A percentile compares a stretch with the other conserved stretches of the same genome.
phyloP scores from a whole-genome alignment of 2,797 vertebrate species.

The Octomys mimax region DNA sequence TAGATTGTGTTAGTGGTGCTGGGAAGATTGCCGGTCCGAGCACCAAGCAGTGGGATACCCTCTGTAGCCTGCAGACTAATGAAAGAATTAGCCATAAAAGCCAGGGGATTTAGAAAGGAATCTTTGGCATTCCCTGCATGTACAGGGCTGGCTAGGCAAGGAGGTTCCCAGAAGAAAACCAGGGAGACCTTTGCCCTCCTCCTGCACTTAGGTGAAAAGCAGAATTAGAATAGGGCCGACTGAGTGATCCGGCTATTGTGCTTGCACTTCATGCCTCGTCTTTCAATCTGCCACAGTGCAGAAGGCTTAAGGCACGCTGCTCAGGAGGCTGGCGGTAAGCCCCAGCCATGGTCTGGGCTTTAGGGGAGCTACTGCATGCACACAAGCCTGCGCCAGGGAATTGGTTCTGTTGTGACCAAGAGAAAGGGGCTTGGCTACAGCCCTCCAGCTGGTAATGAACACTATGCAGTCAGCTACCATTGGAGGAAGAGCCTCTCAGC shows the following conservation, averaged over 20 bases:
- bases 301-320: slow-evolving; percentile 59
- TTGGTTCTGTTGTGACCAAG: slow-evolving; percentile 27
- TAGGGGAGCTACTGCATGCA: slow-evolving; percentile 28
- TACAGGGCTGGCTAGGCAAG: slow-evolving; percentile 46
- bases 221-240: slow-evolving; percentile 67
- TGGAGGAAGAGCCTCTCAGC: not conserved
- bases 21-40: slow-evolving; percentile 34
- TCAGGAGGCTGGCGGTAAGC: slow-evolving; percentile 37
- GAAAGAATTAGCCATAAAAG: slow-evolving; percentile 78
- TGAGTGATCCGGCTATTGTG: slow-evolving; percentile 72
- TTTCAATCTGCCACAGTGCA: slow-evolving; percentile 75
- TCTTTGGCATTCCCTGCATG: slow-evolving; percentile 75
- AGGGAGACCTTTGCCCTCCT: slow-evolving; percentile 77
- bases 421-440: not conserved
- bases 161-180: slow-evolving; percentile 66
- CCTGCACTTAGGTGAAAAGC: slow-evolving; percentile 77
- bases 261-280: slow-evolving; percentile 29
- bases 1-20: not conserved
- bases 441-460: not conserved
- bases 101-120: slow-evolving; percentile 82
- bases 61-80: slow-evolving; percentile 72
- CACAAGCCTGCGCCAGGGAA: slow-evolving; percentile 21
- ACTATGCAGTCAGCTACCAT: not conserved
- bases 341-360: not conserved
- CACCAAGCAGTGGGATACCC: slow-evolving; percentile 41